Evolutionary conservation across 2,797 vertebrate species (phyloP).

Genomic region (Anableps anableps): DNA sequence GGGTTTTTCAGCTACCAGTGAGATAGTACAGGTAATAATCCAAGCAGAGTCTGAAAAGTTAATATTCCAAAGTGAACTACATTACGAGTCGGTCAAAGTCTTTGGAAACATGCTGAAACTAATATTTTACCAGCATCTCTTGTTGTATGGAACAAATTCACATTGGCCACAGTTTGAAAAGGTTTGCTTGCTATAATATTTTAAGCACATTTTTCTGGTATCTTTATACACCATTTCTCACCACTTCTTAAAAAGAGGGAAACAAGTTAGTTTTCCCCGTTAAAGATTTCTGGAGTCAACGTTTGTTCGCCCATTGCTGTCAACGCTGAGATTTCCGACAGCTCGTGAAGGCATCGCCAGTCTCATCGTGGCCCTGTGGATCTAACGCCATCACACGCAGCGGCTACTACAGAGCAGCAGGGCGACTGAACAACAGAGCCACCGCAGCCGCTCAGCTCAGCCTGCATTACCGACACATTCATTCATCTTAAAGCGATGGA

Average conservation of each 20-base stretch:
- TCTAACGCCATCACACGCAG: conserved; percentile 75
- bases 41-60: not conserved
- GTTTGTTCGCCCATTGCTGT: not conserved
- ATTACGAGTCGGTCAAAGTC: not conserved
- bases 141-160: not conserved
- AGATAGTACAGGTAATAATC: not conserved
- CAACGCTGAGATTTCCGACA: conserved; percentile 7
- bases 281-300: not conserved
- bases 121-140: not conserved
- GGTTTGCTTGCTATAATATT: not conserved
- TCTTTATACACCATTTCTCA: not conserved
- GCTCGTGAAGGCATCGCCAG: conserved; percentile 43
- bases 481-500: conserved; percentile 48
- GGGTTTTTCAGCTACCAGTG: fast-evolving
- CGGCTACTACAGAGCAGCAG: conserved; percentile 48
- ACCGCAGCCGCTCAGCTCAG: conserved; percentile 5
- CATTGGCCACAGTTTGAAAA: not conserved
- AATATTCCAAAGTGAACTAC: not conserved
- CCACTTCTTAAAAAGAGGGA: too few relatives aligned
- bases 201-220: not conserved
- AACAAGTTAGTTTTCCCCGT: not conserved
- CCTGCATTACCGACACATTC: not conserved
- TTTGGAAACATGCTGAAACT: not conserved
- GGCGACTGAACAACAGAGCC: conserved; percentile 37
- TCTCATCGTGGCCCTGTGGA: conserved; percentile 68